Evolutionary conservation across 2,797 vertebrate species (phyloP), one percentile per base, ranked within the genome.

Genomic region (Scolopax bukidnonensis): DNA sequence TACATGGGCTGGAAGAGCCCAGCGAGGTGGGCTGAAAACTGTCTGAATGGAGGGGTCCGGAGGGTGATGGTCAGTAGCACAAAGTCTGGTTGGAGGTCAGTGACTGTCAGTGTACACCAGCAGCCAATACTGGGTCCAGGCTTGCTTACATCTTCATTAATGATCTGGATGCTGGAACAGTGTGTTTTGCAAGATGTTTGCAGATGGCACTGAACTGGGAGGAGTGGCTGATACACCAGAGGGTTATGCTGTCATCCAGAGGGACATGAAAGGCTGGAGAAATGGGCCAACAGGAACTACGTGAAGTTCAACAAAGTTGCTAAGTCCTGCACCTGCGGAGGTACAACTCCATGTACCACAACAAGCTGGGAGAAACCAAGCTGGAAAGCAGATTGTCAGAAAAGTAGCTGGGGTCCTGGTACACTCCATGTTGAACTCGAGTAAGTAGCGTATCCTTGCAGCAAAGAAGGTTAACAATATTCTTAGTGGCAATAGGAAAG

Each of bases 401-500:
- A 38, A 71, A 87, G 25, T 28, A n/a, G 27, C 24, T 16, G 41
- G 33, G 8, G 23, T 53, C n/a, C n/a, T 38, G 4, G 19, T 20
- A 53, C 24, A 40, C n/a, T 68, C 12, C 28, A 47, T 11, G 9
- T 17, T 47, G 61, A 74, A 45, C 23, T 24, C 21, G 27, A 38
- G 16, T 53, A 45, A 71, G 32, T 8, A 28, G 59, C 4, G 32
- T 18, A 17, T 3, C 33, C 21, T 25, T 43, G 24, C 27, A 78
- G 65, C 30, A 65, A 38, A 70, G 51, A 7, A 11, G 3, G 56
- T 36, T 65, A 61, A 78, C 20, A 8, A 12, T 40, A 27, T 16
- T 6, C 50, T 81, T 0, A 0, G 20, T 33, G 47, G 25, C 30
- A 6, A 0, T 40, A 30, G 33, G 19, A 9, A 73, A 24, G 73